A percentile compares a stretch with the other conserved stretches of the same genome.
Conservation (phyloP, 2,113 vertebrate species). For the Spea multiplicata region DNA sequence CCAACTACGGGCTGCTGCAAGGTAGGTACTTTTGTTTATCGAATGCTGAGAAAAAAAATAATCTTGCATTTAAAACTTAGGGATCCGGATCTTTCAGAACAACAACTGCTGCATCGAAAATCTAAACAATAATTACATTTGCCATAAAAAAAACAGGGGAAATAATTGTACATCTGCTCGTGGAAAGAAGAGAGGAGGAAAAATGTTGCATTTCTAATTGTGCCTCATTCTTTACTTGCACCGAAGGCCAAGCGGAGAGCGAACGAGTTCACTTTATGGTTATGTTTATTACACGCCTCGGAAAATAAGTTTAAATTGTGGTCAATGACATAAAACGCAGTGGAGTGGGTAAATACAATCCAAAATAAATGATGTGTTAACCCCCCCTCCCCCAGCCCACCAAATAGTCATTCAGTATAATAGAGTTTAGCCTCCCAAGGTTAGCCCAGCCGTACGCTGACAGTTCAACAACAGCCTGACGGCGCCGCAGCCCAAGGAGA, state of each 20-base stretch:
- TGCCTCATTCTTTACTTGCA: constrained; percentile 19
- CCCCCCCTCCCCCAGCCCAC: background rate
- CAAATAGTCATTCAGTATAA: constrained; percentile 5
- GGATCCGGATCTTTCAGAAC: background rate
- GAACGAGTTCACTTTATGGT: constrained; percentile 17
- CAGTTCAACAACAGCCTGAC: background rate
- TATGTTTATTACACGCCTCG: constrained; percentile 38
- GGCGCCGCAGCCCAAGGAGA: too few species aligned
- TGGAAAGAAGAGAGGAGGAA: background rate
- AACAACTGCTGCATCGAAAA: constrained; percentile 11
- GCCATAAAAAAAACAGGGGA: constrained; percentile 23
- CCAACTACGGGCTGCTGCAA: too few species aligned
- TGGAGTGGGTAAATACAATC: constrained; percentile 34
- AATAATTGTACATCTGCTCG: constrained; percentile 37
- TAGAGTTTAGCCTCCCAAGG: background rate
- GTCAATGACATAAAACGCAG: constrained; percentile 38
- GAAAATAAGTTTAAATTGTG: constrained; percentile 37
- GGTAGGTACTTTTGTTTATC: too few species aligned
- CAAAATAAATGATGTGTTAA: constrained; percentile 18
- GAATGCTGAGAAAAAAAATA: too few species aligned
- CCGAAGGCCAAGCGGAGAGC: constrained; percentile 9
- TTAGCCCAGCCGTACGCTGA: background rate
- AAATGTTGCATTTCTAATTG: background rate
- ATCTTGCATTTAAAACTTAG: background rate
- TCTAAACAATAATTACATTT: constrained; percentile 43